These are phyloP conservation scores for Spongia lamella DNA, from an alignment of 37 sponge, comb jelly and placozoan genomes.

Conservation along the genomic window DNA sequence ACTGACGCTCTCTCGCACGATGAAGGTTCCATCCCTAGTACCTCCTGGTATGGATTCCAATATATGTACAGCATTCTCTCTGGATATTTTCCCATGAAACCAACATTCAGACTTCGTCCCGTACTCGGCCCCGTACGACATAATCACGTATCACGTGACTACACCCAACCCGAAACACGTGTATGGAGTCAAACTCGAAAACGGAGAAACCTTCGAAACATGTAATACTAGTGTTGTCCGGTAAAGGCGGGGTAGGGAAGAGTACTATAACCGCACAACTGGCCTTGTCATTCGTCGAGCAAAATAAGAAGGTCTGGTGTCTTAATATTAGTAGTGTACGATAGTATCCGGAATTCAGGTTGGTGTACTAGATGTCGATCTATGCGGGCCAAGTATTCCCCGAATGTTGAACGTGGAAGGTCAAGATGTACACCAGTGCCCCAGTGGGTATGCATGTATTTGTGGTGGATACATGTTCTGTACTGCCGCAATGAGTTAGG, in stretches of 20 bases:
- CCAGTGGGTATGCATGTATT: constrained; percentile 47
- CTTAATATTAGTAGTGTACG: neutral
- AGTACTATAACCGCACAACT: constrained; percentile 34
- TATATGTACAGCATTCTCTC: constrained; percentile 80
- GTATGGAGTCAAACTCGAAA: too few relatives aligned
- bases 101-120: constrained; percentile 51
- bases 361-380: constrained; percentile 74
- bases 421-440: constrained; percentile 61
- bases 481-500: constrained; percentile 17
- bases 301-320: constrained; percentile 7
- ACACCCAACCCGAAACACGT: too few relatives aligned
- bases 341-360: constrained; percentile 37
- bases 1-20: constrained; percentile 77
- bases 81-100: constrained; percentile 84
- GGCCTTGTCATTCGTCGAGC: constrained; percentile 21
- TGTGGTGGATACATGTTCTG: too few relatives aligned
- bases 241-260: constrained; percentile 49
- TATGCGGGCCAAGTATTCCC: constrained; percentile 84
- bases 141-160: too few relatives aligned
- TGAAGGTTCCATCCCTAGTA: constrained; percentile 70
- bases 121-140: too few relatives aligned
- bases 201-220: constrained; percentile 10
- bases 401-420: constrained; percentile 63
- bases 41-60: constrained; percentile 23
- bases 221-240: constrained; percentile 32